Evolutionary conservation across 2,113 vertebrate species (phyloP).

Genomic region (Ictalurus punctatus): DNA sequence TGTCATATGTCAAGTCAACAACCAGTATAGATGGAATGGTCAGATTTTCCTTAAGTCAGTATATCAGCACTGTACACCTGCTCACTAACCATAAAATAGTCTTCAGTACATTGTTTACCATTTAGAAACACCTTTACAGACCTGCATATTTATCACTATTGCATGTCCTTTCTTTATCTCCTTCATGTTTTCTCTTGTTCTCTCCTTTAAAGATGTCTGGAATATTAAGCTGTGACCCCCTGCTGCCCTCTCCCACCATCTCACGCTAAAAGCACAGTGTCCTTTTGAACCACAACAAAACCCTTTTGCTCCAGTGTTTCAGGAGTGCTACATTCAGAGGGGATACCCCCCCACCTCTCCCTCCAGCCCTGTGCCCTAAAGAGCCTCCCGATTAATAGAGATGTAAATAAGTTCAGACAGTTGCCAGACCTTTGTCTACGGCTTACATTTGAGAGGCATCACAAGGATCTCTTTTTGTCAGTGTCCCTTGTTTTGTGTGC

Average conservation of each 20-base stretch:
- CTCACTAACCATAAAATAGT: slow-evolving; percentile 37
- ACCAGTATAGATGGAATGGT: slow-evolving; percentile 4
- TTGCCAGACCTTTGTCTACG: slow-evolving; percentile 67
- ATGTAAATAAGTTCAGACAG: slow-evolving; percentile 72
- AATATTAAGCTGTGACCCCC: slow-evolving; percentile 55
- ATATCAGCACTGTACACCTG: slow-evolving; percentile 35
- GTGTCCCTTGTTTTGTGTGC: slow-evolving; percentile 41
- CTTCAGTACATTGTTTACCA: slow-evolving; percentile 40
- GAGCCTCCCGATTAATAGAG: slow-evolving; percentile 62
- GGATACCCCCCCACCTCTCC: slow-evolving; percentile 4
- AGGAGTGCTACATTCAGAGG: slow-evolving; percentile 58
- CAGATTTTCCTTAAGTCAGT: slow-evolving; percentile 32
- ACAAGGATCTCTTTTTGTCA: slow-evolving; percentile 49
- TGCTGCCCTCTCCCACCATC: slow-evolving; percentile 44
- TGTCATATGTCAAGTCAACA: neutral
- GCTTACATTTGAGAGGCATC: slow-evolving; percentile 57
- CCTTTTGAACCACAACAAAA: slow-evolving; percentile 55
- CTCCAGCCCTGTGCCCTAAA: slow-evolving; percentile 47
- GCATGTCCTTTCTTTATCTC: slow-evolving; percentile 18
- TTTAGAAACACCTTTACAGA: slow-evolving; percentile 32
- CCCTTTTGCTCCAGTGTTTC: slow-evolving; percentile 57
- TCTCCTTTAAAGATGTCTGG: slow-evolving; percentile 53
- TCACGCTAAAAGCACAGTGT: slow-evolving; percentile 50
- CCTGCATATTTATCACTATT: slow-evolving; percentile 30
- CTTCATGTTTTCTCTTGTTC: slow-evolving; percentile 35